Evolutionary conservation across 2,888 invertebrate genomes (phyloP), one percentile per base, ranked within the genome.

Genomic region (Sesamia inferens): DNA sequence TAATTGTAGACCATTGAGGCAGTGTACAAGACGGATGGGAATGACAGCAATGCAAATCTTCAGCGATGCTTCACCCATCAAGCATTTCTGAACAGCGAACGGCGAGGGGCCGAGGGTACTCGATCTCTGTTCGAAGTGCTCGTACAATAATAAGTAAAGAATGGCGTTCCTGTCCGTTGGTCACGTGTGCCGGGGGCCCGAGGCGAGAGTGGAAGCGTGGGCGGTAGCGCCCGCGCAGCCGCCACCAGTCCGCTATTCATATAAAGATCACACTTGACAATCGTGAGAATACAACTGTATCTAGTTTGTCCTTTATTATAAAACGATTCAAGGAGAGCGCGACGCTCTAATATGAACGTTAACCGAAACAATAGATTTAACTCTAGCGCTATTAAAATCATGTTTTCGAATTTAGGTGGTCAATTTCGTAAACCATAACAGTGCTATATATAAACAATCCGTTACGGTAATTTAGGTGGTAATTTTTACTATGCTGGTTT

Each of bases 181-280:
- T 93, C 94, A 94, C 93, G 93, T 93, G 92, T 92, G 92, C 82
- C 87, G 91, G 85, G 89, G 93, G 93, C 90, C 90, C 92, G 92
- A 95, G 93, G 93, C 90, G 94, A 93, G 93, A 95, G 95, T 94
- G 93, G 91, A 74, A 92, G 94, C 94, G 96, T 95, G 91, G 95
- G 96, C 93, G 95, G 81, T 74, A 85, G 85, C 71, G 69, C 68
- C 22, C 57, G 67, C 66, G 68, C 70, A 65, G 64, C 13, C 22
- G 44, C 48, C 22, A 22, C 71, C 39, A 71, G 68, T 66, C 72
- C 81, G 81, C 81, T 87, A 87, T 88, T 84, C 88, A 86, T 88
- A 86, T 79, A 78, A 85, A 85, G 78, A 86, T 88, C 87, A 88
- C 90, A 87, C 87, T 92, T 90, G 88, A 89, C 87, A 87, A 89